Percentiles rank a stretch among this genome's conserved stretches.
Conservation (phyloP, 2,888 invertebrate genomes). For the Drosophila nr. perissopoda region DNA sequence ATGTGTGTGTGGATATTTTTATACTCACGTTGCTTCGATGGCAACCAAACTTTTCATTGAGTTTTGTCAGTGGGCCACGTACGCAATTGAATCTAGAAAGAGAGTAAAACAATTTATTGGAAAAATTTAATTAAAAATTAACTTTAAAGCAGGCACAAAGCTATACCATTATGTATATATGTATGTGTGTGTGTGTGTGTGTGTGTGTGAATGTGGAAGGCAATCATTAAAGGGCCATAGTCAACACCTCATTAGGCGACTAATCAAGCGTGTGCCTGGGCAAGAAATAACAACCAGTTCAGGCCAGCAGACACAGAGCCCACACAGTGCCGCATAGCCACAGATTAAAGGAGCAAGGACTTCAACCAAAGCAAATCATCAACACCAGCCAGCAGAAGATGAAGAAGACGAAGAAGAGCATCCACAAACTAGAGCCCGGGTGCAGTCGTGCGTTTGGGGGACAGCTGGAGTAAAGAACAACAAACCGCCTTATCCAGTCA, state of each 20-base stretch:
- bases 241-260: slow-evolving; percentile 83
- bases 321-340: slow-evolving; percentile 19
- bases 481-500: slow-evolving; percentile 1
- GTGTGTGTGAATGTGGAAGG: slow-evolving; percentile 19
- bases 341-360: slow-evolving; percentile 52
- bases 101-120: slow-evolving; percentile 24
- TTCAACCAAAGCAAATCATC: slow-evolving; percentile 53
- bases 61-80: slow-evolving; percentile 50
- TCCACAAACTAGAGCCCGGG: slow-evolving; percentile 27
- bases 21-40: slow-evolving; percentile 68
- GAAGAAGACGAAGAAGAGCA: slow-evolving; percentile 27
- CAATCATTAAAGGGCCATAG: slow-evolving; percentile 72
- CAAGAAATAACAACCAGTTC: slow-evolving; percentile 72
- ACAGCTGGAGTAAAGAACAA: slow-evolving; percentile 55
- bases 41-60: slow-evolving; percentile 75
- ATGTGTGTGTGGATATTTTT: background rate
- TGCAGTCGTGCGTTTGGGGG: slow-evolving; percentile 52
- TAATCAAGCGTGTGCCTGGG: slow-evolving; percentile 79
- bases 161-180: slow-evolving; percentile 13
- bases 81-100: slow-evolving; percentile 27
- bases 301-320: slow-evolving; percentile 32
- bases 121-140: slow-evolving; percentile 32
- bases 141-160: slow-evolving; percentile 38
- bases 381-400: slow-evolving; percentile 32
- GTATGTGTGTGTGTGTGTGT: slow-evolving; percentile 18